Conservation (phyloP, 2,888 invertebrate species). For the Himalopsyche kuldschensis region DNA sequence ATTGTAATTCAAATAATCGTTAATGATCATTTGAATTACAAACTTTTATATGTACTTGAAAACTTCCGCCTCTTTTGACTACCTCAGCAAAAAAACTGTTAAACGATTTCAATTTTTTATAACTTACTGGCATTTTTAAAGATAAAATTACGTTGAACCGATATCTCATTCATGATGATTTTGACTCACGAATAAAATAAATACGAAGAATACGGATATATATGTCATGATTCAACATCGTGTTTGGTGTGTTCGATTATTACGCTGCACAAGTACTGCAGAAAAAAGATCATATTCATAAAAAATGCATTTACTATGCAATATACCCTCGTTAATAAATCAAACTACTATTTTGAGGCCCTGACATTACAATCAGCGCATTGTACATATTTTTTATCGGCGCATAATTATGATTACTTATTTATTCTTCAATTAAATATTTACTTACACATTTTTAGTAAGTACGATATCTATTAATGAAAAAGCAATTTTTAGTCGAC, state of each 20-base stretch:
- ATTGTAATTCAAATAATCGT: background rate
- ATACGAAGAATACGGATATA: background rate
- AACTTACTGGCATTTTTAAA: background rate
- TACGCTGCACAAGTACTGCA: background rate
- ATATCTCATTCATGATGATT: background rate
- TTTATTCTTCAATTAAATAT: background rate
- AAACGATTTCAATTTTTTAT: background rate
- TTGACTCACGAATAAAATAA: background rate
- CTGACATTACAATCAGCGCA: background rate
- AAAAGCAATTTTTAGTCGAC: too few species aligned
- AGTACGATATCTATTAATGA: too few species aligned
- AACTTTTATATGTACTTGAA: background rate
- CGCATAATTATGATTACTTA: background rate
- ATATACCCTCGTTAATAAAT: background rate
- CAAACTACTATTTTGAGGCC: background rate
- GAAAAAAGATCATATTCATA: background rate
- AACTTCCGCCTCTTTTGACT: background rate
- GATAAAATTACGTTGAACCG: background rate
- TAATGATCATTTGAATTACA: background rate
- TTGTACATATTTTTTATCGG: background rate
- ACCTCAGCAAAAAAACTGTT: background rate
- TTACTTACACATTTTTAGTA: too few species aligned
- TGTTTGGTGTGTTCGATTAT: background rate
- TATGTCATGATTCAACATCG: background rate
- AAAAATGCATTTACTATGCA: background rate